Conservation (phyloP, 2,113 vertebrate genomes). For the Spea bombifrons region DNA sequence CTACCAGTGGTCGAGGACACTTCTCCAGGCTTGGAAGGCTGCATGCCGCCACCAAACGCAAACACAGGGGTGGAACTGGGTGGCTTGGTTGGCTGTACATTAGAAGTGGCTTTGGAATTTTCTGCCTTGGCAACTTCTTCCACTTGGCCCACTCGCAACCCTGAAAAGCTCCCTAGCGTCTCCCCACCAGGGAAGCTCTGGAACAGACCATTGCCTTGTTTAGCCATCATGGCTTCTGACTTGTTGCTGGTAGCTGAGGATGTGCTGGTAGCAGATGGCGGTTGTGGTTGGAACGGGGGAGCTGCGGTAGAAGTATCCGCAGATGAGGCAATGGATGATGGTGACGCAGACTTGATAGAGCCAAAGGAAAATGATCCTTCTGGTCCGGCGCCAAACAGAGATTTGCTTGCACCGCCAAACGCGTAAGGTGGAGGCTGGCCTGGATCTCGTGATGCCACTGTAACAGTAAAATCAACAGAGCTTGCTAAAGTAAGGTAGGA, state of each 20-base stretch:
- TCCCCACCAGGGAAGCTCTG: conserved; percentile 71
- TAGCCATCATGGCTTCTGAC: conserved; percentile 62
- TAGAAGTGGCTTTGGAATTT: conserved; percentile 49
- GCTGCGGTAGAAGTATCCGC: conserved; percentile 57
- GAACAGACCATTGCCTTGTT: conserved; percentile 61
- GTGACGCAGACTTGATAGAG: conserved; percentile 52
- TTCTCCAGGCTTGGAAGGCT: conserved; percentile 63
- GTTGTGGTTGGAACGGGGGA: conserved; percentile 1
- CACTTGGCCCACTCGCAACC: conserved; percentile 80
- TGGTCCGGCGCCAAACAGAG: conserved; percentile 56
- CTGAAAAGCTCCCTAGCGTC: conserved; percentile 88
- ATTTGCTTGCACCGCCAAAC: conserved; percentile 64
- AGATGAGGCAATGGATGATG: not conserved
- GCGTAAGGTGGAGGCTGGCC: conserved; percentile 60
- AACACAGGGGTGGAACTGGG: conserved; percentile 54
- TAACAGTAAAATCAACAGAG: conserved; percentile 39
- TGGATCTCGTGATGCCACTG: conserved; percentile 65
- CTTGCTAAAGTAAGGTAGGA: not conserved
- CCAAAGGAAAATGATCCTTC: conserved; percentile 67
- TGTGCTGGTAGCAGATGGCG: conserved; percentile 45
- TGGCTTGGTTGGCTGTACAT: conserved; percentile 54
- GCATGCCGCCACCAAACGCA: conserved; percentile 57
- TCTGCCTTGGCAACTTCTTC: conserved; percentile 71
- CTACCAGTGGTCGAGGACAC: conserved; percentile 23
- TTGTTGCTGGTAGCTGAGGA: conserved; percentile 54